Evolutionary conservation across 2,797 vertebrate species (phyloP).

Genomic region (Paguma larvata): DNA sequence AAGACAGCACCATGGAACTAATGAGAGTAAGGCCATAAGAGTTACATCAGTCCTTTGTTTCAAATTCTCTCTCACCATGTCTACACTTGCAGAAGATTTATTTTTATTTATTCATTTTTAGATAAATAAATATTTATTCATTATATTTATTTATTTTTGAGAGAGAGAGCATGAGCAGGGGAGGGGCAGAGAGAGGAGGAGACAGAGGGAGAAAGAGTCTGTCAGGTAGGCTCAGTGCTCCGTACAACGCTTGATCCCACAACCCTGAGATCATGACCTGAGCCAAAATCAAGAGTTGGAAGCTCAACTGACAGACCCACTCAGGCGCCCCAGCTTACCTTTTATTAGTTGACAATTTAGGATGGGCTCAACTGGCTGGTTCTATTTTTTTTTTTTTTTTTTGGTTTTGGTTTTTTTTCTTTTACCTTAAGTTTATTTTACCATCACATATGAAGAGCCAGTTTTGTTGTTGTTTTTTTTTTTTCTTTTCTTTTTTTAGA

Average conservation of each 20-base stretch:
- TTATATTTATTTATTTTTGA: too few species aligned
- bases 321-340: background rate
- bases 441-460: background rate
- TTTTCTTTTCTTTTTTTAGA: background rate
- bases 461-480: background rate
- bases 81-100: slow-evolving; percentile 60
- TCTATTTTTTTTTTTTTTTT: background rate
- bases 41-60: slow-evolving; percentile 45
- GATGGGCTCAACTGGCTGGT: background rate
- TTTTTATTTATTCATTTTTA: too few species aligned
- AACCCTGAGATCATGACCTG: too few species aligned
- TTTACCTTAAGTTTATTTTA: background rate
- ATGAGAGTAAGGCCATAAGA: slow-evolving; percentile 4
- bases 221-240: too few species aligned
- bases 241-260: too few species aligned
- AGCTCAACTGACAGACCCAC: too few species aligned
- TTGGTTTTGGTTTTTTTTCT: background rate
- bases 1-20: slow-evolving; percentile 28
- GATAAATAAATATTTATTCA: too few species aligned
- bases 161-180: too few species aligned
- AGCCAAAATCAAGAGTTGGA: too few species aligned
- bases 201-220: too few species aligned
- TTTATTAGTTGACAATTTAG: background rate
- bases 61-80: background rate
- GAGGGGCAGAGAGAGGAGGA: too few species aligned